Base-by-base conservation (phyloP, 2,888 invertebrate genomes). In the Dolomedes plantarius region DNA sequence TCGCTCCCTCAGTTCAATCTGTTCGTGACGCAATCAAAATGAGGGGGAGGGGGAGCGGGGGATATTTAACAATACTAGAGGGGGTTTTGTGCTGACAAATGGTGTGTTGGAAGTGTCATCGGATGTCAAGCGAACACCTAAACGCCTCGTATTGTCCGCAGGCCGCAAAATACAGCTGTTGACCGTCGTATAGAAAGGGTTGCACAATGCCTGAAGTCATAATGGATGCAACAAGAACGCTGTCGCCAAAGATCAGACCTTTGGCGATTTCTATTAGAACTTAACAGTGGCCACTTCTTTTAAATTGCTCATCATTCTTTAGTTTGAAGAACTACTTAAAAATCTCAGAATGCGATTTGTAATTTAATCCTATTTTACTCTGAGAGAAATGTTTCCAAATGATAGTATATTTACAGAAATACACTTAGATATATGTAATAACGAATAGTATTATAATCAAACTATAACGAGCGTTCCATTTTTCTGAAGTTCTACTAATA, bases 41-140 rank as follows among this genome's bases (percentile, higher is more conserved):
- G 64, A 36, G 79, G 32, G n/a, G 64, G 64, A 16, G 28, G 50
- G 32, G n/a, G 64, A 32, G 19, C 6, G 67, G 31, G 29, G 31
- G 29, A 7, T 6, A 67, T 31, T 32, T 32, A 67, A 67, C 67
- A 36, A 67, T 67, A 28, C 56, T 68, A 56, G 36, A 28, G 46
- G 69, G 46, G 69, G 76, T 69, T 39, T 68, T 16, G 7, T 27
- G 75, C 69, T 83, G 82, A 83, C 82, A 83, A 83, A 83, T 83
- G 71, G 82, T 64, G 71, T 67, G 75, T 83, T 76, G 71, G 46
- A 31, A 72, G 71, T 76, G 82, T 71, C 82, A 83, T 19, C 27
- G 76, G 31, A 36, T 75, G 76, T 83, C 76, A 83, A 67, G 31
- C 46, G 76, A 29, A 28, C 65, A 71, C 69, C 46, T 76, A 76